phyloP scores from a whole-genome alignment of 2,888 invertebrate genomes.

The Tetrapedia diversipes region DNA sequence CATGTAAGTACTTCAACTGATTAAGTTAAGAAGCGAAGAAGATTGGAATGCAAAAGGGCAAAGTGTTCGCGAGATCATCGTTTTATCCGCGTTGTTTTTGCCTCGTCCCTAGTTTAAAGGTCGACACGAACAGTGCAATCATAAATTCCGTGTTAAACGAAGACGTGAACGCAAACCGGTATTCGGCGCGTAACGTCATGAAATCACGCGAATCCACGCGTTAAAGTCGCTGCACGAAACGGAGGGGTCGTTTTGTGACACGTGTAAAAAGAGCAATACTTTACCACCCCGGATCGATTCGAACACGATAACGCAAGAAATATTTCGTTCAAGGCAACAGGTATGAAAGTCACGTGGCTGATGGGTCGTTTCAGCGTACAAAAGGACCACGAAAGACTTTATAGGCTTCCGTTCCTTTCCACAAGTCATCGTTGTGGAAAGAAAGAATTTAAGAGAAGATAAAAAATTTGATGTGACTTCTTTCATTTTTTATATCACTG shows the following conservation, averaged over 20 bases:
- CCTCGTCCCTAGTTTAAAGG: conserved; percentile 5
- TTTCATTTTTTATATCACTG: too few species aligned
- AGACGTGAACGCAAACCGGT: conserved; percentile 16
- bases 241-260: neutral
- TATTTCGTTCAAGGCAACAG: conserved; percentile 48
- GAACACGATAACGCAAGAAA: conserved; percentile 7
- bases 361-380: conserved; percentile 58
- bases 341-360: conserved; percentile 52
- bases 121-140: conserved; percentile 12
- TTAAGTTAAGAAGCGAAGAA: too few species aligned
- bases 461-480: too few species aligned
- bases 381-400: too few species aligned
- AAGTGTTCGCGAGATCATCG: neutral
- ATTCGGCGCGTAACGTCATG: conserved; percentile 15
- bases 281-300: neutral
- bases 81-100: neutral
- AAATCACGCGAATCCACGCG: conserved; percentile 27
- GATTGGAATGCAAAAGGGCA: neutral
- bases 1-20: too few species aligned
- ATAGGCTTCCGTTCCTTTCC: too few species aligned
- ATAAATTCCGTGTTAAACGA: conserved; percentile 20
- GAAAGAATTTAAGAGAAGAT: too few species aligned
- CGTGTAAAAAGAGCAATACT: conserved; percentile 10
- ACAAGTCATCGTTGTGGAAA: too few species aligned
- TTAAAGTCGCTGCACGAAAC: conserved; percentile 12